Base-by-base conservation (phyloP, 2,888 invertebrate species). In the Drosophila fungiperda region DNA sequence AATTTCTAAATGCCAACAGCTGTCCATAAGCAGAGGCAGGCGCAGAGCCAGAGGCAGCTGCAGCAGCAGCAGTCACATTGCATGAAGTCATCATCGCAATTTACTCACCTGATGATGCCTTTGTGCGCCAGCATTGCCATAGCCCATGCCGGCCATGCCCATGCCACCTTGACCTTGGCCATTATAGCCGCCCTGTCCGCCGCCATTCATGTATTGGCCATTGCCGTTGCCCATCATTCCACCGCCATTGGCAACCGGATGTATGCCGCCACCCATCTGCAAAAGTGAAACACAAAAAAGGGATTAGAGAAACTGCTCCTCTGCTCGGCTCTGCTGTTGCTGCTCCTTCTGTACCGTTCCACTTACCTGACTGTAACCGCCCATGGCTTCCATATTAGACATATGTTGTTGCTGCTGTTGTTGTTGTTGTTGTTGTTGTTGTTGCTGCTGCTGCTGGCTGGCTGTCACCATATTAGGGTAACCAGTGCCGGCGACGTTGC, bases 101-200 rank as follows among this genome's bases (percentile, higher is more conserved):
- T 48, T 80, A 92, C 93, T 92, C 82, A 93, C 93, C 90, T 93
- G 93, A 91, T 93, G 93, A 91, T 93, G 93, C 81, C 93, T 90
- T 82, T 92, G 89, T 67, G 91, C 82, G 64, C 76, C 85, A 53
- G 87, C 82, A 71, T 77, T 80, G 73, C 83, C 83, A 79, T 92
- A 93, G 74, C 86, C 90, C 85, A 85, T 85, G 55, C 90, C 88
- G 65, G 57, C 85, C 91, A 92, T 92, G 71, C 92, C 91, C 90
- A 91, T 91, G 75, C 87, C 89, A 61, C 79, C 83, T 61, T 85
- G 89, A 59, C 68, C 70, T 33, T 57, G 57, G 62, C 87, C 83
- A 74, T 76, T 81, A 70, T 92, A 91, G 71, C 87, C 88, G 53
- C 80, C 84, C 54, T 85, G 82, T 68, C 78, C 80, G 64, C 80